These are phyloP conservation scores for Drusus annulatus DNA, from an alignment of 1,140 invertebrate species.

Conservation along the genomic window DNA sequence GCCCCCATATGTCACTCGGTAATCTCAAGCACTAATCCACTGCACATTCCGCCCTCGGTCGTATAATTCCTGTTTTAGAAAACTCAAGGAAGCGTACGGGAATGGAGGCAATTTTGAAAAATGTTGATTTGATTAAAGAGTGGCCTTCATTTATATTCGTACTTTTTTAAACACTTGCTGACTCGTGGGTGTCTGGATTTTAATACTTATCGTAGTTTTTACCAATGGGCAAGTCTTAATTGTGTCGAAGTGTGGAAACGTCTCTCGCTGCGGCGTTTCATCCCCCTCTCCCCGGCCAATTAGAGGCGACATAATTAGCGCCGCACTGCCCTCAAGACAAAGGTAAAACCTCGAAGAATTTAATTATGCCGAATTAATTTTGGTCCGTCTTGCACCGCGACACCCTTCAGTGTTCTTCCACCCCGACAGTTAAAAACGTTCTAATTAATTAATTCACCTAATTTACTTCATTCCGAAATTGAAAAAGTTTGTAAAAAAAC, in stretches of 20 bases:
- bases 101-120: too few species aligned
- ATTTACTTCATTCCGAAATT: not conserved
- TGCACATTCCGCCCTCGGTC: slow-evolving; percentile 7
- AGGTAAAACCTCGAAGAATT: slow-evolving; percentile 51
- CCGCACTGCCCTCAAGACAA: slow-evolving; percentile 28
- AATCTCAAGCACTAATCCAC: slow-evolving; percentile 13
- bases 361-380: slow-evolving; percentile 31
- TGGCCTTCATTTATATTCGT: too few species aligned
- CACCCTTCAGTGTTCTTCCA: not conserved
- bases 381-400: not conserved
- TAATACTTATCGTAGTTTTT: too few species aligned
- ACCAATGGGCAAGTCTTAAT: slow-evolving; percentile 1
- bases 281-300: slow-evolving; percentile 35
- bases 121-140: too few species aligned
- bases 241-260: not conserved
- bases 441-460: slow-evolving; percentile 20
- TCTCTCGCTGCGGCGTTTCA: not conserved
- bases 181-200: too few species aligned
- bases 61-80: not conserved
- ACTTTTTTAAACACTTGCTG: too few species aligned
- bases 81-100: not conserved
- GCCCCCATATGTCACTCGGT: slow-evolving; percentile 23
- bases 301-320: slow-evolving; percentile 43
- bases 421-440: not conserved
- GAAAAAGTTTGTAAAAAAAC: not conserved